Evolutionary conservation across 1,140 invertebrate species (phyloP).

Genomic region (Neelides sp.): DNA sequence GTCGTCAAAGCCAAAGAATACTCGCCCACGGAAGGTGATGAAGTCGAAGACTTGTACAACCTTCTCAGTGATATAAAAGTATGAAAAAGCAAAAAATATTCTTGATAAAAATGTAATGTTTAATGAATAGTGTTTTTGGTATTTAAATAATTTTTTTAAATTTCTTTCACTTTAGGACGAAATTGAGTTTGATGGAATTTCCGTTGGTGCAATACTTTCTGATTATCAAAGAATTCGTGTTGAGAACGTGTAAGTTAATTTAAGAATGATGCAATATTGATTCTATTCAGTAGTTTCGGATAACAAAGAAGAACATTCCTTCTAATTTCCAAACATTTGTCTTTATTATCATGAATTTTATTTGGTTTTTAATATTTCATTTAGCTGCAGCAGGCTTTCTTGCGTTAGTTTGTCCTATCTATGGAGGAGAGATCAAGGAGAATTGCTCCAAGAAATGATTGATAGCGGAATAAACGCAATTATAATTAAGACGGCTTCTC

Average conservation of each 20-base stretch:
- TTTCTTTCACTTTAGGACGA: slow-evolving; percentile 44
- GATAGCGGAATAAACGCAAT: slow-evolving; percentile 80
- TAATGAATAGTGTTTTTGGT: slow-evolving; percentile 8
- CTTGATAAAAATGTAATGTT: neutral
- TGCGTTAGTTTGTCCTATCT: slow-evolving; percentile 81
- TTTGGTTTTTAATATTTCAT: no score
- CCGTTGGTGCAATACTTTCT: slow-evolving; percentile 92
- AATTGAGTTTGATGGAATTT: slow-evolving; percentile 75
- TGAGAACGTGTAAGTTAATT: slow-evolving; percentile 83
- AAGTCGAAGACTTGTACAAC: slow-evolving; percentile 95
- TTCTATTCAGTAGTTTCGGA: no score
- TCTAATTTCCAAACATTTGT: no score
- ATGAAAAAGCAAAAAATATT: slow-evolving; percentile 24
- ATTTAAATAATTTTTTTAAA: neutral
- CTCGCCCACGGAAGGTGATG: slow-evolving; percentile 72
- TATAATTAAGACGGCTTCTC: slow-evolving; percentile 88
- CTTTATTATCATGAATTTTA: slow-evolving; percentile 6
- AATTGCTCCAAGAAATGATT: slow-evolving; percentile 96
- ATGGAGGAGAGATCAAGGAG: slow-evolving; percentile 84
- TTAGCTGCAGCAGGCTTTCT: slow-evolving; percentile 74
- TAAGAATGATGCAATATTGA: no score
- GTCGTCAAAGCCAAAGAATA: slow-evolving; percentile 69
- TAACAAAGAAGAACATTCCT: no score
- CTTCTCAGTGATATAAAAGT: slow-evolving; percentile 75
- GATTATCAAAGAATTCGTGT: slow-evolving; percentile 94